Conservation (phyloP, 1,140 invertebrate species). For the Cataglyphis hispanica region DNA sequence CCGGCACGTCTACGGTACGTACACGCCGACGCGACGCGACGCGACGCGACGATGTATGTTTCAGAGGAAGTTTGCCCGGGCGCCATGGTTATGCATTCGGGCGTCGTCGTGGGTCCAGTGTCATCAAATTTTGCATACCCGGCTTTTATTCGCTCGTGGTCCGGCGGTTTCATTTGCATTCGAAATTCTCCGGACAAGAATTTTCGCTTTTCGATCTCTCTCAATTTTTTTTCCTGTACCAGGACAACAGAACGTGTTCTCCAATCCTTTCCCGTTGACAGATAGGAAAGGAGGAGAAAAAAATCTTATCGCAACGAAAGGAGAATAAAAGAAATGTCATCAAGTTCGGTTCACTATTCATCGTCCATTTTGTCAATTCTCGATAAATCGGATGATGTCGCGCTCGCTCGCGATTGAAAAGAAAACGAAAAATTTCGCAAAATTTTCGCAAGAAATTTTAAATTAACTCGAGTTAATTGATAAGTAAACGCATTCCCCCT, state of each 20-base stretch:
- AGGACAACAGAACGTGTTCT: background rate
- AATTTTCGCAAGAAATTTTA: no score
- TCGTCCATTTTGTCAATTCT: slow-evolving; percentile 53
- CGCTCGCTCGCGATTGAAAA: slow-evolving; percentile 25
- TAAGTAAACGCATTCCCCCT: slow-evolving; percentile 47
- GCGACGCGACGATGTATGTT: slow-evolving; percentile 30
- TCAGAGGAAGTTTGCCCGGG: slow-evolving; percentile 44
- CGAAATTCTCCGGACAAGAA: slow-evolving; percentile 44
- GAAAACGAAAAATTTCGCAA: slow-evolving; percentile 27
- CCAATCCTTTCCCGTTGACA: background rate
- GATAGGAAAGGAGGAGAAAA: slow-evolving; percentile 7
- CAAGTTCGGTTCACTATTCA: slow-evolving; percentile 11
- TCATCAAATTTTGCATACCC: slow-evolving; percentile 59
- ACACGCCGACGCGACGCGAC: slow-evolving; percentile 1
- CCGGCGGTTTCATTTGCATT: slow-evolving; percentile 52
- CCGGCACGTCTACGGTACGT: background rate
- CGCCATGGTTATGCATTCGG: slow-evolving; percentile 61
- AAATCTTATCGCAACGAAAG: slow-evolving; percentile 1
- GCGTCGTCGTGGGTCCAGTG: slow-evolving; percentile 49
- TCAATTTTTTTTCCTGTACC: background rate
- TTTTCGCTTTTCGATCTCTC: slow-evolving; percentile 11
- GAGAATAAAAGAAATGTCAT: background rate
- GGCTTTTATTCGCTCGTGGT: slow-evolving; percentile 54
- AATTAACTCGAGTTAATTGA: slow-evolving; percentile 41
- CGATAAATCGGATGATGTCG: slow-evolving; percentile 20